Percentiles rank a stretch among this genome's conserved stretches.
phyloP scores from a whole-genome alignment of 2,113 vertebrate genomes.

The Tonatia bakeri region DNA sequence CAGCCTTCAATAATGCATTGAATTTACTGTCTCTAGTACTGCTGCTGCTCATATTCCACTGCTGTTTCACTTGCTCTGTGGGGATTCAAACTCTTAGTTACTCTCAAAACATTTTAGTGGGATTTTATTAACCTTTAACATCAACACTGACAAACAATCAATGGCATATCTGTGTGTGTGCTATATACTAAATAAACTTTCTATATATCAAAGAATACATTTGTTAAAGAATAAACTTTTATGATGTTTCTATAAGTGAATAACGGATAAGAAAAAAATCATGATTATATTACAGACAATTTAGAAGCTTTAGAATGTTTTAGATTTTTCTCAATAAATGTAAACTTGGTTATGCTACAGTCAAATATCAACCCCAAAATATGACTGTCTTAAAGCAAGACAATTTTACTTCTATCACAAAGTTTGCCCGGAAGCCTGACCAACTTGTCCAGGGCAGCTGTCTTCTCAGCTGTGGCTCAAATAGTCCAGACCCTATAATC shows the following conservation, averaged over 20 bases:
- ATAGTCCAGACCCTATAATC: background rate
- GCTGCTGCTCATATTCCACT: background rate
- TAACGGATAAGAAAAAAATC: background rate
- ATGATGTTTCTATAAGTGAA: background rate
- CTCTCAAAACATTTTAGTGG: background rate
- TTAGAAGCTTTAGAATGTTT: background rate
- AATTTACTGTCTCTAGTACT: background rate
- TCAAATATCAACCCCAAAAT: background rate
- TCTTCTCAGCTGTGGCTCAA: background rate
- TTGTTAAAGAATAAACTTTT: background rate
- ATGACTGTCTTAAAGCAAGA: background rate
- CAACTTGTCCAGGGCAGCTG: background rate
- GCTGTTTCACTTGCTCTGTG: background rate
- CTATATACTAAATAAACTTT: background rate
- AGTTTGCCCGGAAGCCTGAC: background rate
- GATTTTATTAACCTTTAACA: background rate
- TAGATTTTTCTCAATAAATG: background rate
- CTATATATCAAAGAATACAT: background rate
- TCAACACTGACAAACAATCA: background rate
- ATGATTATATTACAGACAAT: background rate
- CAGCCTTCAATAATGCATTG: background rate
- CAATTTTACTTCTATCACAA: background rate
- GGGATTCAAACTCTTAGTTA: background rate
- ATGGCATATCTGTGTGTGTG: background rate
- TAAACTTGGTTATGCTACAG: background rate